Evolutionary conservation across 1,140 invertebrate species (phyloP).

Genomic region (Physella acuta): DNA sequence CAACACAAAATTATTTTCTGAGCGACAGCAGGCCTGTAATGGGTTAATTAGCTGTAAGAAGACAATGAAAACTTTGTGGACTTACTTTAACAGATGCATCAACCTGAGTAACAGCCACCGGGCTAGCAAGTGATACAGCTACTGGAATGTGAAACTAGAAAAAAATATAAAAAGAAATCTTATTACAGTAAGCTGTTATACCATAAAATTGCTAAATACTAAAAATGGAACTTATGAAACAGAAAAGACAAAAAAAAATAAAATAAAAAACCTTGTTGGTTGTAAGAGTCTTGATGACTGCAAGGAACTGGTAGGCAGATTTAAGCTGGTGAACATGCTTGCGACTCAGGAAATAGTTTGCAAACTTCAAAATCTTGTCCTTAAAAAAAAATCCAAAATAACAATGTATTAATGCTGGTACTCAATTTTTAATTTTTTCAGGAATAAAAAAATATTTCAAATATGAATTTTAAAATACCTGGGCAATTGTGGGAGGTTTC

Average conservation of each 20-base stretch:
- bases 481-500: slow-evolving; percentile 68
- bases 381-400: slow-evolving; percentile 56
- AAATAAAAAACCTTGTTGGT: slow-evolving; percentile 65
- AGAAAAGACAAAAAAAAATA: not conserved
- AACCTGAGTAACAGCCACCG: slow-evolving; percentile 71
- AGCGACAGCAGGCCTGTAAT: not conserved
- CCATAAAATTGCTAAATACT: not conserved
- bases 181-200: too few relatives aligned
- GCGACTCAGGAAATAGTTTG: slow-evolving; percentile 87
- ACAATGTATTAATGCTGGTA: too few relatives aligned
- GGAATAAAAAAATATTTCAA: not conserved
- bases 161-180: slow-evolving; percentile 26
- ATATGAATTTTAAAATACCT: slow-evolving; percentile 26
- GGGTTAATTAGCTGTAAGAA: not conserved
- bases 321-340: slow-evolving; percentile 83
- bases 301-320: slow-evolving; percentile 77
- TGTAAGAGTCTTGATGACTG: slow-evolving; percentile 74
- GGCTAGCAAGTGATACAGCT: slow-evolving; percentile 75
- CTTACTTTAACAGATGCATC: slow-evolving; percentile 69
- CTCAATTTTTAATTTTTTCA: too few relatives aligned
- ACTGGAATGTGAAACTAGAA: slow-evolving; percentile 70
- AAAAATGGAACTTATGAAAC: not conserved
- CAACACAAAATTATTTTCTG: not conserved
- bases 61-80: too few relatives aligned
- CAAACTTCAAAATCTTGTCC: slow-evolving; percentile 85